phyloP scores from a whole-genome alignment of 2,113 vertebrate genomes.

The Poeciliopsis retropinna region DNA sequence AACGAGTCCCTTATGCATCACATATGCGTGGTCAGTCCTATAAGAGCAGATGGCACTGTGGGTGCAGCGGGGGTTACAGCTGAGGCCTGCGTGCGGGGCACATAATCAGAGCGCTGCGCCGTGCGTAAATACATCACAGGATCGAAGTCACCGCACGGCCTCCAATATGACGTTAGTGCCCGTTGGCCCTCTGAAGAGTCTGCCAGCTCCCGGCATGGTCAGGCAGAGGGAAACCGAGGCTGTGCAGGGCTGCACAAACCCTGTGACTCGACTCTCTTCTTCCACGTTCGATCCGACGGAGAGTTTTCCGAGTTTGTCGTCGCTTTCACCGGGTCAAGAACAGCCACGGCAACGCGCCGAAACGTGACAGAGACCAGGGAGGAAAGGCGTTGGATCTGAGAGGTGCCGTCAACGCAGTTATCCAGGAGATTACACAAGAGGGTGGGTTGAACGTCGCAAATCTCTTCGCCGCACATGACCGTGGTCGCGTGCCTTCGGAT shows the following conservation, averaged over 20 bases:
- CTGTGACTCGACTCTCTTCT: slow-evolving; percentile 44
- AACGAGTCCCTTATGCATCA: neutral
- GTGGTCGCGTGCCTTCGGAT: slow-evolving; percentile 14
- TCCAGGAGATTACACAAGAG: neutral
- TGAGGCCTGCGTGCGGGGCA: slow-evolving; percentile 52
- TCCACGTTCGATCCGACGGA: neutral
- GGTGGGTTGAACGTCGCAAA: slow-evolving; percentile 14
- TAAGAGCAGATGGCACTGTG: slow-evolving; percentile 40
- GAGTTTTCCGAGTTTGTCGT: neutral
- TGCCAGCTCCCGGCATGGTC: slow-evolving; percentile 50
- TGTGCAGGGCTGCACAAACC: slow-evolving; percentile 43
- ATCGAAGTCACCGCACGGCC: slow-evolving; percentile 61
- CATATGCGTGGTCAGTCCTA: slow-evolving; percentile 17
- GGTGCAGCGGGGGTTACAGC: slow-evolving; percentile 52
- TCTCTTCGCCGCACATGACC: slow-evolving; percentile 34
- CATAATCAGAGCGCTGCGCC: slow-evolving; percentile 53
- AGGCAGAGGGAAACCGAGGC: slow-evolving; percentile 11
- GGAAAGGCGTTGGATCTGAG: neutral
- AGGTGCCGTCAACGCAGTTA: neutral
- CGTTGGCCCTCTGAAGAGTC: slow-evolving; percentile 51
- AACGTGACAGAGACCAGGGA: neutral
- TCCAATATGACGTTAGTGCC: slow-evolving; percentile 68
- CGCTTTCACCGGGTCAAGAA: neutral
- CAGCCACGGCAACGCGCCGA: neutral
- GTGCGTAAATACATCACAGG: slow-evolving; percentile 73